Evolutionary conservation across 2,888 invertebrate species (phyloP).

Genomic region (Eupsilia transversa): DNA sequence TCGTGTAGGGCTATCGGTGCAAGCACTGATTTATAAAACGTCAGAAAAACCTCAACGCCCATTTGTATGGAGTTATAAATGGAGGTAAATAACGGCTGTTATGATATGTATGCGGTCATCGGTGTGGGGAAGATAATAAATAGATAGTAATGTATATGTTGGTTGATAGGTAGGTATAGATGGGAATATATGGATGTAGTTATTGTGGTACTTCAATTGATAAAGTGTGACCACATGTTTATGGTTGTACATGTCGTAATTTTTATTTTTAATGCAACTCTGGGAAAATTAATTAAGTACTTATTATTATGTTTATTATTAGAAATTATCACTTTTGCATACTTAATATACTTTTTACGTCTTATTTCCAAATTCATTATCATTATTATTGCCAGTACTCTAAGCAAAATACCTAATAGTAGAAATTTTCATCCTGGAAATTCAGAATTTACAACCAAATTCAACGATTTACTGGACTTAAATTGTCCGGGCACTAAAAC

Average conservation of each 20-base stretch:
- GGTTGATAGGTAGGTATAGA: not conserved
- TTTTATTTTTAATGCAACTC: not conserved
- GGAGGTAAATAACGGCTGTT: constrained; percentile 68
- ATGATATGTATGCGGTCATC: constrained; percentile 53
- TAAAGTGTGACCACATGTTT: not conserved
- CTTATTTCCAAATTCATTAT: too few relatives aligned
- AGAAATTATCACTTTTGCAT: too few relatives aligned
- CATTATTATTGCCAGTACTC: too few relatives aligned
- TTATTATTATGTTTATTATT: too few relatives aligned
- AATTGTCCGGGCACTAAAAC: too few relatives aligned
- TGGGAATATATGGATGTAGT: constrained; percentile 5
- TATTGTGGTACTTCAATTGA: constrained; percentile 13
- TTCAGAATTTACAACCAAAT: too few relatives aligned
- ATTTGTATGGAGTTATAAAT: constrained; percentile 79
- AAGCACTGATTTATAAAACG: constrained; percentile 83
- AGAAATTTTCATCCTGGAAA: too few relatives aligned
- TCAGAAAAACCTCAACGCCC: constrained; percentile 79
- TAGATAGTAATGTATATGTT: constrained; percentile 4
- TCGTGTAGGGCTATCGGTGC: constrained; percentile 80
- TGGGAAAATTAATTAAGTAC: not conserved
- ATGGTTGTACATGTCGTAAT: not conserved
- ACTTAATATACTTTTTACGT: too few relatives aligned
- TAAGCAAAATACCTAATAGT: too few relatives aligned
- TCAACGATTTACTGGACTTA: too few relatives aligned
- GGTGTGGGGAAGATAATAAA: constrained; percentile 30